These are phyloP conservation scores for Athene noctua DNA, from an alignment of 2,113 vertebrate species.

Conservation along the genomic window DNA sequence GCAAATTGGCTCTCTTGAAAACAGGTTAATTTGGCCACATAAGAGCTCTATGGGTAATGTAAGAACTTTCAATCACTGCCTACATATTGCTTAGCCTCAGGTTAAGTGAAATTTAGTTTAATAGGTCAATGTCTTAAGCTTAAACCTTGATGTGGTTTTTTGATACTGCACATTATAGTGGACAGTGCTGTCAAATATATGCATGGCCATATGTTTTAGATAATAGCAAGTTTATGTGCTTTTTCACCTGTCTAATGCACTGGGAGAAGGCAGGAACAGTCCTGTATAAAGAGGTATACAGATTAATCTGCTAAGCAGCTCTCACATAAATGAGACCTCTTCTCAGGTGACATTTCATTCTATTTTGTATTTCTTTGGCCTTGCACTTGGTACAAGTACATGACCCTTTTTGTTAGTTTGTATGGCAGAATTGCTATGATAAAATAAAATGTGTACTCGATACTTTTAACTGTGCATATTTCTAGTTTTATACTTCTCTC, in stretches of 20 bases:
- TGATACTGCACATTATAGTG: neutral
- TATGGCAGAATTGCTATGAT: neutral
- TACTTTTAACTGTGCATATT: neutral
- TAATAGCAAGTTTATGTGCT: neutral
- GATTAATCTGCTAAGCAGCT: neutral
- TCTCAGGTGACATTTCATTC: neutral
- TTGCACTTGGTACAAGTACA: neutral
- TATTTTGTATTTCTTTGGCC: neutral
- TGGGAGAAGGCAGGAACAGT: neutral
- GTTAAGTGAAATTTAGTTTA: neutral
- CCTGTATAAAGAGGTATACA: neutral
- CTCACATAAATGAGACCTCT: neutral
- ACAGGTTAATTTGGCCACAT: neutral
- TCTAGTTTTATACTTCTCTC: neutral
- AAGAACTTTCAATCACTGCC: constrained; percentile 44
- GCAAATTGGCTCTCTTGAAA: neutral
- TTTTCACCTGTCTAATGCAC: neutral
- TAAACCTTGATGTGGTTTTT: neutral
- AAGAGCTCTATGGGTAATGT: neutral
- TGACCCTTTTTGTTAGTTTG: neutral
- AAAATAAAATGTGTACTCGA: neutral
- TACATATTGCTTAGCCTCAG: neutral
- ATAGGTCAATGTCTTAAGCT: neutral
- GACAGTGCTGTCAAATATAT: neutral
- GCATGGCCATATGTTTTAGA: neutral